phyloP scores from a whole-genome alignment of 1,140 invertebrate species.

The Venturia canescens region DNA sequence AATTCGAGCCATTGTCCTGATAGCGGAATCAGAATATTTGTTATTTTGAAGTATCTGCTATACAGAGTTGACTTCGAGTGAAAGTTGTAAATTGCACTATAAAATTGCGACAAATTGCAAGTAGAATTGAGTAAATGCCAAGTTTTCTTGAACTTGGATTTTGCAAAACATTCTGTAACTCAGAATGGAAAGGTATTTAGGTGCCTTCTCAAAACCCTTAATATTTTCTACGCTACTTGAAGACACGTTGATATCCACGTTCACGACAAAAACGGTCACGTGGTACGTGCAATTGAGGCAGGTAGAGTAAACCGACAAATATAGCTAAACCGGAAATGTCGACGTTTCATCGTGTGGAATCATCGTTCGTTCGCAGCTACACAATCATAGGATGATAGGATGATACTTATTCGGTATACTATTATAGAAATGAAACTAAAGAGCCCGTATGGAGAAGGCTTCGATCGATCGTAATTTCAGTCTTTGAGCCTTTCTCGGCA shows the following conservation, averaged over 20 bases:
- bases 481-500: background rate
- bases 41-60: too few relatives aligned
- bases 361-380: background rate
- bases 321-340: background rate
- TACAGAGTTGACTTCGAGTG: too few relatives aligned
- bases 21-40: too few relatives aligned
- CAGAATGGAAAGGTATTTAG: too few relatives aligned
- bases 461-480: constrained; percentile 7
- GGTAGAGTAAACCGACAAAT: background rate
- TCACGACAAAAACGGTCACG: background rate
- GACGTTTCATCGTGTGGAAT: background rate
- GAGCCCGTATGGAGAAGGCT: background rate
- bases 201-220: too few relatives aligned
- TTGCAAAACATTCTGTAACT: too few relatives aligned
- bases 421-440: background rate
- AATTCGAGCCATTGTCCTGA: background rate
- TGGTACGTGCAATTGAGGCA: background rate
- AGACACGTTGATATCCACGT: background rate
- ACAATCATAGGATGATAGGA: background rate
- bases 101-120: too few relatives aligned
- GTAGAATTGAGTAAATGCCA: too few relatives aligned
- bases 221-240: background rate
- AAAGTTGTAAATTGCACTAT: too few relatives aligned
- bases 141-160: too few relatives aligned
- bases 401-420: background rate